phyloP scores from a whole-genome alignment of 2,888 invertebrate species.

The Acanthacorydalis orientalis region DNA sequence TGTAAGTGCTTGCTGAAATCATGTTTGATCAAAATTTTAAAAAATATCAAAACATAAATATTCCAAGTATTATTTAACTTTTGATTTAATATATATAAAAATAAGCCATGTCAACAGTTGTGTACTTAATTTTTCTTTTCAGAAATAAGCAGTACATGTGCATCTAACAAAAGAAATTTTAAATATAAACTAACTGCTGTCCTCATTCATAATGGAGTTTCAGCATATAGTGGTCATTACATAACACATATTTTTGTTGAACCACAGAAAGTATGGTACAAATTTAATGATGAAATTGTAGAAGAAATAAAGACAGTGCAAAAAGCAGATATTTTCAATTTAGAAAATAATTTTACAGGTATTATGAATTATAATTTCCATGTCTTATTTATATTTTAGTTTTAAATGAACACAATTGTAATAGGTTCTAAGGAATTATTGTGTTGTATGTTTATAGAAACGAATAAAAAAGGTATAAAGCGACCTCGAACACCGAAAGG shows the following conservation, averaged over 20 bases:
- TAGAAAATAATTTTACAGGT: neutral
- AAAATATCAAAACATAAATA: no score
- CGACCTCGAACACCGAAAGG: slow-evolving; percentile 25
- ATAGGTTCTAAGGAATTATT: no score
- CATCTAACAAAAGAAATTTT: slow-evolving; percentile 13
- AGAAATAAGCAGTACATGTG: no score
- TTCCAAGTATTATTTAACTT: no score
- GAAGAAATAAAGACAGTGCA: slow-evolving; percentile 11
- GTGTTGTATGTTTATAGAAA: slow-evolving; percentile 16
- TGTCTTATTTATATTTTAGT: neutral
- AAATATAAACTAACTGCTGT: slow-evolving; percentile 43
- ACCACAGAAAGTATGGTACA: slow-evolving; percentile 38
- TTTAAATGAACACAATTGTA: no score
- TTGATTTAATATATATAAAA: no score
- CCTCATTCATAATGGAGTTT: slow-evolving; percentile 44
- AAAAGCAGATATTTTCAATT: no score
- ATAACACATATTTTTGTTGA: slow-evolving; percentile 27
- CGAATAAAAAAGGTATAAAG: slow-evolving; percentile 17
- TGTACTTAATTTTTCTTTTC: no score
- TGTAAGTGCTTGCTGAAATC: no score
- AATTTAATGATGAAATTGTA: slow-evolving; percentile 43
- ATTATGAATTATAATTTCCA: neutral
- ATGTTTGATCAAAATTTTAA: no score
- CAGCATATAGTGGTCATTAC: slow-evolving; percentile 49
- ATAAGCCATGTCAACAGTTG: no score